Base-by-base conservation (phyloP, 1,140 invertebrate genomes). In the Venustaconcha ellipsiformis region DNA sequence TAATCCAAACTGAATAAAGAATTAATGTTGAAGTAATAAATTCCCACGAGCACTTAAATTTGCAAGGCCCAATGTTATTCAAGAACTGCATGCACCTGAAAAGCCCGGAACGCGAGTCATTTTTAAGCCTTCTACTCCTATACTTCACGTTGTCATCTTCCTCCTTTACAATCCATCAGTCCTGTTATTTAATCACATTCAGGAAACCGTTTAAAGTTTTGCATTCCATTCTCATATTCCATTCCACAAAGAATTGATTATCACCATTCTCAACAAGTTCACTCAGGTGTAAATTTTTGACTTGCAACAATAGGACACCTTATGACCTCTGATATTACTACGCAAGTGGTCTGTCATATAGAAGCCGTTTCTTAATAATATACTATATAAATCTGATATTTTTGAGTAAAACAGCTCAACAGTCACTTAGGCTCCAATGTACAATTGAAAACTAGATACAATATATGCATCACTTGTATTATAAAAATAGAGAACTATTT, bases 61-160 rank as follows among this genome's bases (percentile, higher is more conserved):
- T 3, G 30, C 23, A 58, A 48, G 67, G 20, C n/a, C 37, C 20
- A 73, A 18, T 48, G 13, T 58, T 4, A 56, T 48, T 37, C n/a
- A 66, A 59, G 18, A 58, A 8, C 60, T 12, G 14, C 6, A 15
- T 15, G 56, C 48, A 23, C 15, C 23, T 4, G 57, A 67, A 20
- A 58, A 58, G 14, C 18, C 59, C 8, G 4, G 20, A 26, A n/a
- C 1, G 67, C 60, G 30, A 2, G 37, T 6, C 5, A 20, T 15
- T 59, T 58, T 66, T 6, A 67, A 18, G 55, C 23, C 66, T 59
- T 67, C 57, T 67, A 30, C 58, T 73, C 57, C 55, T 67, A 26
- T 67, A 73, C 64, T 73, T 73, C 67, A 58, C 13, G 58, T 48
- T 59, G 66, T 65, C 63, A 73, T 65, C 37, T 37, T 37, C 37